Evolutionary conservation across 2,113 vertebrate species (phyloP), one percentile per base, ranked within the genome.

Genomic region (Psettodes erumei): DNA sequence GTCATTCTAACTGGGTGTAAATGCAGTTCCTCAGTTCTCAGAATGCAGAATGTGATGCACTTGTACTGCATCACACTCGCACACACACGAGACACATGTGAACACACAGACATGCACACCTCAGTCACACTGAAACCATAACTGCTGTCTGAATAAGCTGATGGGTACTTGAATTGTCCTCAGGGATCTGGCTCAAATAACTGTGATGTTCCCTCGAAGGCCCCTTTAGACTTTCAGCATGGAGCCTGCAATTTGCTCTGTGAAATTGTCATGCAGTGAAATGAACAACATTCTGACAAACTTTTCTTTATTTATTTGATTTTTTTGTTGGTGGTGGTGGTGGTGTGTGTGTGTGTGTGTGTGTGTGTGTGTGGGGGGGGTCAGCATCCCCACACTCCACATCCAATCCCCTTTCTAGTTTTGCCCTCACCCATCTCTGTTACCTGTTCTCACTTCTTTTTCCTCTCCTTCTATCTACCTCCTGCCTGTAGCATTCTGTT

Each of bases 151-250:
- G 56, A 65, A 75, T 75, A 71, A 78, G 51, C 67, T 70, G 69
- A 71, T 74, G 70, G 66, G 27, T 33, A 51, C 30, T 38, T 18
- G 55, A 75, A 38, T 11, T 32, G 47, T 72, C 75, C 75, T 47
- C 2, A n/a, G 56, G 79, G 82, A 81, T 79, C 45, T 53, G 61
- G 42, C 83, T 84, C 37, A 80, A 87, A 86, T 85, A 81, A 81
- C 89, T 84, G 81, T 85, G 81, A 85, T 88, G 65, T 86, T 79
- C 38, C 66, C 71, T 84, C 83, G 38, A 85, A 69, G 67, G 62
- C 69, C 61, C 63, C 70, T 81, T 86, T 69, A 71, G 77, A 75
- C 30, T 61, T 73, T 68, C 59, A 77, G 80, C 32, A 37, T 60
- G 55, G 42, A 63, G 61, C 18, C 54, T 64, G 42, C 32, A 71